phyloP scores from a whole-genome alignment of 2,797 vertebrate species.

The Typhlichthys eigenmanni region DNA sequence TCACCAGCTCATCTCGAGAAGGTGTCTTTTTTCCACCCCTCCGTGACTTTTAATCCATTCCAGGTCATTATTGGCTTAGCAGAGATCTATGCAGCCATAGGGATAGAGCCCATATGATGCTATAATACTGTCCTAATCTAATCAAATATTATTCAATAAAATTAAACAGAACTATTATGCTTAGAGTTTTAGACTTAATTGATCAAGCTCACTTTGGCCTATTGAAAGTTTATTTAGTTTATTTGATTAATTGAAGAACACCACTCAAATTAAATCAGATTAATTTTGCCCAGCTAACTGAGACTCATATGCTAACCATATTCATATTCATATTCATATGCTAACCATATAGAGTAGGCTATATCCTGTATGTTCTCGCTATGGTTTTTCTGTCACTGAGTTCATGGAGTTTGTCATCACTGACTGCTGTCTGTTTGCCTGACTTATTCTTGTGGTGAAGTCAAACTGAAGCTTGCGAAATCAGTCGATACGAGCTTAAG shows the following conservation, averaged over 20 bases:
- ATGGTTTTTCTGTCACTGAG: not conserved
- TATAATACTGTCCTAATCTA: no score
- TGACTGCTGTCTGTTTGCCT: no score
- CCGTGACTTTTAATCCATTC: not conserved
- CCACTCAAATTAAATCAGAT: not conserved
- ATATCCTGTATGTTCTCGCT: not conserved
- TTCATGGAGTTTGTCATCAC: no score
- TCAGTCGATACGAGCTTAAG: no score
- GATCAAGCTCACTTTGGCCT: not conserved
- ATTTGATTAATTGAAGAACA: conserved; percentile 3
- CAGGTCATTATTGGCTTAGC: conserved; percentile 5
- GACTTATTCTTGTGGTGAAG: no score
- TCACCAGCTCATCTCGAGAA: not conserved
- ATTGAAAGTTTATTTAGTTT: not conserved
- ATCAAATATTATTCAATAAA: no score
- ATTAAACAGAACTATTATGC: no score
- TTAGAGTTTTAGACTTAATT: not conserved
- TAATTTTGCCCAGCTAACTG: not conserved
- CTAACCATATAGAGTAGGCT: not conserved
- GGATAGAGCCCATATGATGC: no score
- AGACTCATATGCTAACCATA: not conserved
- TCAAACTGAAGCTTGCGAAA: no score
- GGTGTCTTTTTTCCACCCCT: not conserved
- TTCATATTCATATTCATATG: not conserved
- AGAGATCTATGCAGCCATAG: not conserved